Evolutionary conservation across 2,797 vertebrate genomes (phyloP).

Genomic region (Buceros bicornis): DNA sequence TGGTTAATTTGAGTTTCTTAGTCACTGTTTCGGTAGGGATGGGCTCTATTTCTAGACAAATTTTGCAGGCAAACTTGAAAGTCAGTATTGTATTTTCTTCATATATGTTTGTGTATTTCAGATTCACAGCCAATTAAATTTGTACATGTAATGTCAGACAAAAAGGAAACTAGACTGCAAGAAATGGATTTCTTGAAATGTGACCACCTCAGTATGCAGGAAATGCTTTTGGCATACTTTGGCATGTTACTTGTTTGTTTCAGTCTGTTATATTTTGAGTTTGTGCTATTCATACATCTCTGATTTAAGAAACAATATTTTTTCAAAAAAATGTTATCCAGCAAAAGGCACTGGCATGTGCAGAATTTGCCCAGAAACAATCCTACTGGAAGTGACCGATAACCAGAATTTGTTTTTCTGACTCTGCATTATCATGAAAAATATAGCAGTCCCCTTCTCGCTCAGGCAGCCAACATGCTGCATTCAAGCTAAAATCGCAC

Average conservation of each 20-base stretch:
- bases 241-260: neutral
- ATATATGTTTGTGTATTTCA: neutral
- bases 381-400: neutral
- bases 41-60: neutral
- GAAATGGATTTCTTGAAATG: neutral
- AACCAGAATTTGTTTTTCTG: neutral
- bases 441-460: neutral
- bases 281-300: neutral
- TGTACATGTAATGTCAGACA: neutral
- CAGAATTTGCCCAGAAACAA: neutral
- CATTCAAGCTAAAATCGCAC: conserved; percentile 17
- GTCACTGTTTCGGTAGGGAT: neutral
- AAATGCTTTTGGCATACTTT: neutral
- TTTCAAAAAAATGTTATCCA: no score
- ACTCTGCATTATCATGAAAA: neutral
- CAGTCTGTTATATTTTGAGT: neutral
- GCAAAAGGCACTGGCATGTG: neutral
- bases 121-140: neutral
- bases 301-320: neutral
- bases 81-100: neutral
- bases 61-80: neutral
- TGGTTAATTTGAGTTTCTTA: neutral
- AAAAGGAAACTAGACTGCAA: neutral
- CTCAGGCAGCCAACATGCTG: neutral
- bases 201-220: neutral